Conservation (phyloP, 2,888 invertebrate species). For the Ophion obscuratus region DNA sequence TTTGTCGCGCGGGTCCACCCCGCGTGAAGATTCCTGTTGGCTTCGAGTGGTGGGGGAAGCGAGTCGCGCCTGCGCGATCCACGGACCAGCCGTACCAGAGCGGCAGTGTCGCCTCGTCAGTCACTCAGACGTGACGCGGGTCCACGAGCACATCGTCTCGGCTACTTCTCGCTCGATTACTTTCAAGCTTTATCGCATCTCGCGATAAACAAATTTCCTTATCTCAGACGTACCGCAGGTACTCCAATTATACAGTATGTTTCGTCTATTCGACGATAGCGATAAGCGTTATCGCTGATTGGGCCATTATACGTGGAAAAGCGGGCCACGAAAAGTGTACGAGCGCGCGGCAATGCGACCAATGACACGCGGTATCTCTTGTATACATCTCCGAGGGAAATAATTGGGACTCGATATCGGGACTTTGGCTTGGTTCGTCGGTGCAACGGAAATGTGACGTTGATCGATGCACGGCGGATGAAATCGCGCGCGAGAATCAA, state of each 20-base stretch:
- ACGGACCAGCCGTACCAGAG: conserved; percentile 8
- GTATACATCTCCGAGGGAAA: not conserved
- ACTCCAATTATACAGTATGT: not conserved
- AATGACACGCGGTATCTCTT: not conserved
- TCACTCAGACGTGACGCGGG: not conserved
- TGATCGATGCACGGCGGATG: not conserved
- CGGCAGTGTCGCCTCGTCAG: not conserved
- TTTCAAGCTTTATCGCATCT: not conserved
- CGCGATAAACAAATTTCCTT: not conserved
- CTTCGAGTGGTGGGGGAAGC: not conserved
- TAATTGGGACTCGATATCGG: not conserved
- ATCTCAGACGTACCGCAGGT: not conserved
- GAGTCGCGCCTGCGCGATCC: conserved; percentile 20
- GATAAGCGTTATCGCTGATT: not conserved
- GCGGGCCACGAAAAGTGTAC: not conserved
- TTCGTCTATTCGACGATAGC: not conserved
- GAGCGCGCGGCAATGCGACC: not conserved
- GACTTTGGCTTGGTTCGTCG: not conserved
- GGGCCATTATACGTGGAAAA: not conserved
- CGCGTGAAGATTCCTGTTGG: not conserved
- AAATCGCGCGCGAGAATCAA: not conserved
- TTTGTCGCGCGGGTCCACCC: not conserved
- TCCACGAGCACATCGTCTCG: not conserved
- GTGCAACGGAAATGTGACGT: not conserved
- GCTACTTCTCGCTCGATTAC: not conserved